Evolutionary conservation across 2,113 vertebrate species (phyloP), one percentile per base, ranked within the genome.

Genomic region (Actenoides hombroni): DNA sequence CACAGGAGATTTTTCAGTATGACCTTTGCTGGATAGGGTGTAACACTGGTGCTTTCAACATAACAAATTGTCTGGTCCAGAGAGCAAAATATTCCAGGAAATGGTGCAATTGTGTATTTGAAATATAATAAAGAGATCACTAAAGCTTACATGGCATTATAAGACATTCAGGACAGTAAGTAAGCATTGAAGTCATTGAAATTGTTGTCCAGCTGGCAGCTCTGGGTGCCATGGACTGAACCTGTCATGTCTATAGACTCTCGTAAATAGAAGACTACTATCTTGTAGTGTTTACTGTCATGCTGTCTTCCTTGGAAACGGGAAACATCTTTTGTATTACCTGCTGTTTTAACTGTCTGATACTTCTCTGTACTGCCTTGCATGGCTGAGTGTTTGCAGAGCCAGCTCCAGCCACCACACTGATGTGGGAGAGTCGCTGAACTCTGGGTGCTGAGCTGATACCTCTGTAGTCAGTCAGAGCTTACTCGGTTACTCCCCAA

Each of bases 1-100:
- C 35, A 75, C 1, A 4, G 39, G 76, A 83, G 74, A 46, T 67
- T 93, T 86, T 94, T 93, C 53, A 44, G 49, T 25, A 63, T 91
- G 83, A 74, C 76, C 95, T 94, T 93, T 93, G 88, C 95, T 96
- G 92, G 88, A 42, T 60, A 70, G 92, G 83, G 85, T 91, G 86
- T 92, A 95, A 65, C 92, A 78, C 25, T 83, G 69, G 83, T 61
- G 65, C 76, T 95, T 92, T 63, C 51, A 87, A 6, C 46, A 60
- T 92, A 93, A 71, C 77, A 95, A 92, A 70, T 83, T 60, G 44
- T 91, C 74, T 96, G 77, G 37, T 93, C 61, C 44, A 74, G 71
- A 89, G 54, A 93, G 73, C 40, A 83, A 39, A 94, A 93, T 35
- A 83, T 93, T 94, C 81, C 89, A 93, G 86, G 88, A 92, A 95